Base-by-base conservation (phyloP, 2,797 vertebrate genomes). In the Linurgus olivaceus region DNA sequence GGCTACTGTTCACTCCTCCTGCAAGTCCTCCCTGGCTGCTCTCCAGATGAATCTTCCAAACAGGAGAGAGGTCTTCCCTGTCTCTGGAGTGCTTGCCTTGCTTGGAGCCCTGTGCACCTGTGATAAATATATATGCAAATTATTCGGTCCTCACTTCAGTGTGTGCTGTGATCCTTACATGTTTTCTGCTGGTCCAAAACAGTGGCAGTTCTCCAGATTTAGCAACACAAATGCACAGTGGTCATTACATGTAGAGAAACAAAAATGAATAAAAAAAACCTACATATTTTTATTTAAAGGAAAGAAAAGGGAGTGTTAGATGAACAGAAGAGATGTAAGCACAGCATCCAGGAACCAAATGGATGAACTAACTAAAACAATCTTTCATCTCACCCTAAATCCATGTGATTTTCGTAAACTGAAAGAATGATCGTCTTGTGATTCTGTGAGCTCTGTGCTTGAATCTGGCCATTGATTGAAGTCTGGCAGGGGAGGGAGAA, bases 391-490 rank as follows among this genome's bases (percentile, higher is more conserved):
- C 91, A 24, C 15, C 40, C 70, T 35, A 68, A 68, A 63, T 91
- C 35, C 86, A 70, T 84, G 91, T 94, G 94, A 90, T 95, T 94
- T 94, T 88, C 0, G 10, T 86, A 67, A 94, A 77, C 59, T 74
- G 75, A 45, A 92, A 91, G 89, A 94, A 88, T 79, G 78, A 80
- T 68, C 47, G 0, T 95, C 90, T 90, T 94, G 88, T 95, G 93
- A 91, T 87, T 75, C 47, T 71, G 31, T 31, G 74, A 89, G 76
- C 85, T 83, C 76, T 78, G 38, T 51, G 50, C 66, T 91, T 95
- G 66, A 96, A 86, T 95, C 88, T 95, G 90, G 45, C 82, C 68
- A 93, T 95, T 94, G 93, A 95, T 45, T 83, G 67, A 90, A 95
- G 86, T 59, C 86, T 96, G 94, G 79, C 88, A 90, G 42, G 58